Evolutionary conservation across 2,888 invertebrate species (phyloP).

Genomic region (Keiferia lycopersicella): DNA sequence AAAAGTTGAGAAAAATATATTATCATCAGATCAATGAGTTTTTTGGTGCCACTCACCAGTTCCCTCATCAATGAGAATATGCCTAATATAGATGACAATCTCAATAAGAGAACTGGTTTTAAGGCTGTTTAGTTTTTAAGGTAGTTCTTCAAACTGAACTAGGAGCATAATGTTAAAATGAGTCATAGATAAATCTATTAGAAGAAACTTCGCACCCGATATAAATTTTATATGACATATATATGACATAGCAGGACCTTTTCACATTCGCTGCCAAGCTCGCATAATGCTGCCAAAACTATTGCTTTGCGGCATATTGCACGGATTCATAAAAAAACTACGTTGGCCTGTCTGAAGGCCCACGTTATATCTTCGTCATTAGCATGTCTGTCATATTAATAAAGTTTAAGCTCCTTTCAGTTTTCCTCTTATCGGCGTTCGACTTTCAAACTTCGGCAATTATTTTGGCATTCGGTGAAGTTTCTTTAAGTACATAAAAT

Average conservation of each 20-base stretch:
- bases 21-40: no score
- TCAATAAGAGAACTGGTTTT: no score
- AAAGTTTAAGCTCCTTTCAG: constrained; percentile 21
- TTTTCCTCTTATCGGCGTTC: constrained; percentile 13
- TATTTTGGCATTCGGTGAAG: background rate
- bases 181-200: background rate
- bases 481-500: constrained; percentile 12
- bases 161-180: no score
- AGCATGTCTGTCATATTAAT: constrained; percentile 21
- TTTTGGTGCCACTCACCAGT: no score
- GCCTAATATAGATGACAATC: no score
- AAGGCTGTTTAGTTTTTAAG: no score
- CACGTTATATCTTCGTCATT: background rate
- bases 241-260: background rate
- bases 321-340: background rate
- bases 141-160: no score
- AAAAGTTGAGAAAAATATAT: no score
- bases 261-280: no score
- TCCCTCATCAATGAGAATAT: no score
- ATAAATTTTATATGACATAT: no score
- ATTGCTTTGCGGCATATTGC: background rate
- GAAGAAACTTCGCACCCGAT: background rate
- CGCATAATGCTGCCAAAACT: no score
- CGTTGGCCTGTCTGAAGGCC: background rate
- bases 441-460: constrained; percentile 13